Conservation (phyloP, 2,797 vertebrate genomes). For the Myioborus melanocephalus region DNA sequence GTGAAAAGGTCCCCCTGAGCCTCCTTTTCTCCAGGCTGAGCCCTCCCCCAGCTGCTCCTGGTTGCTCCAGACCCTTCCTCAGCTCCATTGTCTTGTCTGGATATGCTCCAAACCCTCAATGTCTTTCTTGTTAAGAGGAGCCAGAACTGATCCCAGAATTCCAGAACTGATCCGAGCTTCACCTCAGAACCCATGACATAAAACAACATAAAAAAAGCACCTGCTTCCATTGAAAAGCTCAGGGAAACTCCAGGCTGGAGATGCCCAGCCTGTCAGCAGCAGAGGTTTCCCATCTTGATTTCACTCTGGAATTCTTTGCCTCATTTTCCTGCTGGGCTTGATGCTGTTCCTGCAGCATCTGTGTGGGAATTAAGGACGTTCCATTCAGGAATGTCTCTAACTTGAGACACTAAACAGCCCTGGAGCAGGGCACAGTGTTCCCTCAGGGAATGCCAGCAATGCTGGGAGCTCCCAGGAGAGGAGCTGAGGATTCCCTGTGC, state of each 20-base stretch:
- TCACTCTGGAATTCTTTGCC: constrained; percentile 42
- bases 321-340: constrained; percentile 7
- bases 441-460: neutral
- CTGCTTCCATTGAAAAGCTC: neutral
- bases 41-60: neutral
- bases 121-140: neutral
- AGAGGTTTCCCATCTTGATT: constrained; percentile 54
- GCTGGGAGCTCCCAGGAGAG: neutral
- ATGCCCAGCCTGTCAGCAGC: constrained; percentile 13
- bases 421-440: neutral
- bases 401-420: neutral
- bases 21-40: neutral
- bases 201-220: neutral
- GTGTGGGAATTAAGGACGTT: neutral
- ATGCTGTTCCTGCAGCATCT: neutral
- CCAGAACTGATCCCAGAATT: neutral
- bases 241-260: neutral
- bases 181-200: neutral
- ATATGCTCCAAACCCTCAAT: neutral
- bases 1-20: neutral
- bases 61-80: neutral
- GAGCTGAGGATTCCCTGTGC: neutral
- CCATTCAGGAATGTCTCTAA: neutral
- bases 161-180: neutral
- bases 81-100: neutral